Evolutionary conservation across 2,888 invertebrate species (phyloP).

Genomic region (Eulithis testata): DNA sequence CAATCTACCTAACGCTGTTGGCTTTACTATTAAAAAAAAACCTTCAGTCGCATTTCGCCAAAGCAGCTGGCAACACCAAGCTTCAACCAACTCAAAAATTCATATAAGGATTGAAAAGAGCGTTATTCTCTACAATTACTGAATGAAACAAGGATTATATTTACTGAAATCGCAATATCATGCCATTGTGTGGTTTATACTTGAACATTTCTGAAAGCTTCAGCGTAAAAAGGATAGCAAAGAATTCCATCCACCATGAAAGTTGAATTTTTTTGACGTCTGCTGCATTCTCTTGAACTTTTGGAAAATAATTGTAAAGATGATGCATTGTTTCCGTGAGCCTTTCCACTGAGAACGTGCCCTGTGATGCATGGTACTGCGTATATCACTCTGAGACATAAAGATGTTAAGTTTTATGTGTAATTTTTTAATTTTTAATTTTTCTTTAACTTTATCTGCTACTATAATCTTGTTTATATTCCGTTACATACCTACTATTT

Average conservation of each 20-base stretch:
- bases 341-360: too few relatives aligned
- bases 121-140: conserved; percentile 29
- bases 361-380: too few relatives aligned
- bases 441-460: too few relatives aligned
- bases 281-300: too few relatives aligned
- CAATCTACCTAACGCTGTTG: too few relatives aligned
- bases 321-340: too few relatives aligned
- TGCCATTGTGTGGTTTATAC: conserved; percentile 26
- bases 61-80: conserved; percentile 24
- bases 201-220: conserved; percentile 19
- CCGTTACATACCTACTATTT: too few relatives aligned
- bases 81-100: conserved; percentile 47
- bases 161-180: conserved; percentile 28
- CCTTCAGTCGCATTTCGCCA: conserved; percentile 1
- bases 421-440: too few relatives aligned
- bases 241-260: neutral
- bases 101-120: conserved; percentile 46
- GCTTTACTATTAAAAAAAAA: neutral
- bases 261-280: neutral
- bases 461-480: too few relatives aligned
- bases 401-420: too few relatives aligned
- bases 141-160: conserved; percentile 30
- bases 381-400: too few relatives aligned
- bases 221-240: conserved; percentile 10
- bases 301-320: too few relatives aligned